Conservation (phyloP, 37 sponge, comb jelly and placozoan species). For the Tethya wilhelma region DNA sequence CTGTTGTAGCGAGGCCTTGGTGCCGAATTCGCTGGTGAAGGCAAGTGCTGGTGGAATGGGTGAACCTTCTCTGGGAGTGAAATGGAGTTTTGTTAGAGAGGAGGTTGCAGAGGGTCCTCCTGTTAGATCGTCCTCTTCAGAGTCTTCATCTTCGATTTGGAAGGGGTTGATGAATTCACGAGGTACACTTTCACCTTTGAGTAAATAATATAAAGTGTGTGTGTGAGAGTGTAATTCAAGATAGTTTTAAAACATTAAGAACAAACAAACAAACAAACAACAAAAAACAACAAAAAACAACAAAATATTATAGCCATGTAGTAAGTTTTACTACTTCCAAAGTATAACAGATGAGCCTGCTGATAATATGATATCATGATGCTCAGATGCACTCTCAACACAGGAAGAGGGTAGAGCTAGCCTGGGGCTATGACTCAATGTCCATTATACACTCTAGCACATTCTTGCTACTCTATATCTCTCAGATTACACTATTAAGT, state of each 20-base stretch:
- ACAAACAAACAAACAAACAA: background rate
- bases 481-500: no score
- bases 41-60: no score
- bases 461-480: no score
- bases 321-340: no score
- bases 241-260: background rate
- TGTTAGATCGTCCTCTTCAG: constrained; percentile 6
- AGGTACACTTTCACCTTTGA: background rate
- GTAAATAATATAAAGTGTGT: background rate
- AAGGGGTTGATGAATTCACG: constrained; percentile 12
- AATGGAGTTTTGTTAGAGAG: background rate
- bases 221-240: background rate
- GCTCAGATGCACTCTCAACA: background rate
- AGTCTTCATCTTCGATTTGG: constrained; percentile 1
- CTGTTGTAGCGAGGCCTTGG: background rate
- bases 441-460: no score
- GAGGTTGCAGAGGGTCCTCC: no score
- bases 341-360: no score
- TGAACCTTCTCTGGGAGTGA: background rate
- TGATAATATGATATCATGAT: no score
- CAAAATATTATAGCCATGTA: no score
- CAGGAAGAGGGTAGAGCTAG: background rate
- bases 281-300: background rate
- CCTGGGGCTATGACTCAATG: no score
- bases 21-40: background rate